Evolutionary conservation across 2,888 invertebrate genomes (phyloP), one percentile per base, ranked within the genome.

Genomic region (Noctua fimbriata): DNA sequence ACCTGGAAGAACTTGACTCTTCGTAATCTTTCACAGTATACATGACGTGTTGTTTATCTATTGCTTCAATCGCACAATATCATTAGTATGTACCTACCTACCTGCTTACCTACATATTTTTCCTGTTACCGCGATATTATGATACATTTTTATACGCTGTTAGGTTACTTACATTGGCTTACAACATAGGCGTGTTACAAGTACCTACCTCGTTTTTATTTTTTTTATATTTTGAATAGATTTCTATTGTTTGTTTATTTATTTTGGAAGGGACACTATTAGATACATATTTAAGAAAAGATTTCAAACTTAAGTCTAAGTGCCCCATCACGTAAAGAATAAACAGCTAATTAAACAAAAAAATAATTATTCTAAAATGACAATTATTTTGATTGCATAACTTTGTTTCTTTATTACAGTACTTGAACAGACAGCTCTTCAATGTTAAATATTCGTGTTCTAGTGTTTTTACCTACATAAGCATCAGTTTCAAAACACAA

Each of bases 1-100:
- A 67, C 44, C 41, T 16, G 44, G 44, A 67, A n/a, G 6, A 12
- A 65, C 10, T 21, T 12, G 7, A 28, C 7, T 36, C 65, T n/a
- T 67, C 9, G n/a, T 67, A 44, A 44, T n/a, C 24, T n/a, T 67
- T 67, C 14, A 3, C 44, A 44, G 16, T 67, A n/a, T 1, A 44
- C 4, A 67, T 67, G 44, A 44, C n/a, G 67, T 10, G n/a, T 67
- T 67, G 67, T 67, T n/a, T 67, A 67, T 44, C 18, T 28, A 67
- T 44, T n/a, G 28, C 0, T 18, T n/a, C 18, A n/a, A 47, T n/a
- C n/a, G 67, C 16, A 44, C n/a, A 18, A 18, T 44, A 28, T 18
- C n/a, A 18, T 67, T n/a, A 10, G 4, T 21, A 36, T 21, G 36
- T 65, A 36, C 18, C 3, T 55, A 36, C 18, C 3, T 55, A 24